Percentiles rank a stretch among this genome's conserved stretches.
Evolutionary conservation across 2,888 invertebrate species (phyloP).

Genomic region (Acleris emargana): DNA sequence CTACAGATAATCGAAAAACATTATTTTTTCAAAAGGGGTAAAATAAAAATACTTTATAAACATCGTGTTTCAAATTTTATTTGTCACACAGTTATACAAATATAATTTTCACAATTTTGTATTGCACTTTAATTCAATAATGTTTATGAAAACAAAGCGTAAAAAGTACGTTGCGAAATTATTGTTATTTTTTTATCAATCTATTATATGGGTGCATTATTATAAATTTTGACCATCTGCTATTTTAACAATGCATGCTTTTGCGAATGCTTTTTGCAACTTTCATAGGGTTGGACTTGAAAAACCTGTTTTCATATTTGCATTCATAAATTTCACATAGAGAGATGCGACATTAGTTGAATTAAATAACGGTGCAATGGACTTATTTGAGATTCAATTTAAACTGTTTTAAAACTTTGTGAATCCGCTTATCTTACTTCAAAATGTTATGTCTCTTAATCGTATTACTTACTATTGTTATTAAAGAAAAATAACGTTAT

Average conservation of each 20-base stretch:
- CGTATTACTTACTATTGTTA: too few species aligned
- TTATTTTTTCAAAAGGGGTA: too few species aligned
- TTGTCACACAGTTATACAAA: not conserved
- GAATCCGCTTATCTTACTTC: too few species aligned
- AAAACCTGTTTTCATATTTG: conserved; percentile 64
- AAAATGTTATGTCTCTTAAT: too few species aligned
- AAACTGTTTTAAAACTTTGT: not conserved
- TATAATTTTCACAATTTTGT: not conserved
- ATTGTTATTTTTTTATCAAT: conserved; percentile 17
- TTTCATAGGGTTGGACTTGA: conserved; percentile 53
- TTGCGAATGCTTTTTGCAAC: conserved; percentile 65
- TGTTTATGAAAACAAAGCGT: conserved; percentile 42
- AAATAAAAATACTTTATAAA: too few species aligned
- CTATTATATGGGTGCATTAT: conserved; percentile 47
- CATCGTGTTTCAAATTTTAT: too few species aligned
- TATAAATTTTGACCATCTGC: conserved; percentile 64
- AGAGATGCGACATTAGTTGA: conserved; percentile 8
- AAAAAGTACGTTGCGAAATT: conserved; percentile 37
- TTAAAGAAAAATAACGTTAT: too few species aligned
- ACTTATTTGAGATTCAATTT: conserved; percentile 3
- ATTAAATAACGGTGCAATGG: conserved; percentile 14
- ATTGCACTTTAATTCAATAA: not conserved
- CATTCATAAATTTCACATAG: conserved; percentile 53
- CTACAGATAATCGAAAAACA: too few species aligned
- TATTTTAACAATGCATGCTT: conserved; percentile 65